Evolutionary conservation across 2,797 vertebrate species (phyloP).

Genomic region (Paratrypauchen microcephalus): DNA sequence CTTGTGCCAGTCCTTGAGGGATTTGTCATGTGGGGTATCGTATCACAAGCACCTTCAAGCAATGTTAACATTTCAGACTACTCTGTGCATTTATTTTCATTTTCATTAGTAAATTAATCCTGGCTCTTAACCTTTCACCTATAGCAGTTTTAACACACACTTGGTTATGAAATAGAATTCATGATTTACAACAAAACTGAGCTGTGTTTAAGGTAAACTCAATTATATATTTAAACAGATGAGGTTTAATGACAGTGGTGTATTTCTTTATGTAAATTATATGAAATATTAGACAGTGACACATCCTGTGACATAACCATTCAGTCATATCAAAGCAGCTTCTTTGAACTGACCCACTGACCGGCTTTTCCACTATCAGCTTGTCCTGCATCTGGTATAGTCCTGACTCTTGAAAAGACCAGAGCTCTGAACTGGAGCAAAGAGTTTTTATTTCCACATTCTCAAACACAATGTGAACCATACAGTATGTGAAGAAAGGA

Average conservation of each 20-base stretch:
- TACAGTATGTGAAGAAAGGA: constrained; percentile 26
- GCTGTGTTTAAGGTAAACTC: neutral
- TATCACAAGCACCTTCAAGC: constrained; percentile 68
- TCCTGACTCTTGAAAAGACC: constrained; percentile 17
- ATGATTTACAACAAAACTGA: neutral
- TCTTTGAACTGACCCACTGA: neutral
- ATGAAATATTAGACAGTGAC: neutral
- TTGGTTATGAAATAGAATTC: neutral
- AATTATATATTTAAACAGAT: neutral
- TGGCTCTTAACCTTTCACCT: constrained; percentile 19
- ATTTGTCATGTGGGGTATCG: constrained; percentile 58
- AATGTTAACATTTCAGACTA: constrained; percentile 49
- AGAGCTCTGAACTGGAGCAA: constrained; percentile 18
- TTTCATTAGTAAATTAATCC: constrained; percentile 47
- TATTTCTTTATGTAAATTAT: neutral
- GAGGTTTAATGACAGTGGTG: neutral
- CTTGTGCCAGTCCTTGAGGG: constrained; percentile 53
- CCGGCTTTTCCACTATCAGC: neutral
- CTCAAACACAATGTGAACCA: constrained; percentile 26
- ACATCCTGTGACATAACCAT: neutral
- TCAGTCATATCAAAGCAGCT: neutral
- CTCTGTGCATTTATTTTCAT: constrained; percentile 47
- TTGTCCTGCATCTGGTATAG: constrained; percentile 8
- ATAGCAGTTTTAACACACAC: neutral
- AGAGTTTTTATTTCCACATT: constrained; percentile 30